Base-by-base conservation (phyloP, 2,113 vertebrate species). In the Salvelinus sp. region DNA sequence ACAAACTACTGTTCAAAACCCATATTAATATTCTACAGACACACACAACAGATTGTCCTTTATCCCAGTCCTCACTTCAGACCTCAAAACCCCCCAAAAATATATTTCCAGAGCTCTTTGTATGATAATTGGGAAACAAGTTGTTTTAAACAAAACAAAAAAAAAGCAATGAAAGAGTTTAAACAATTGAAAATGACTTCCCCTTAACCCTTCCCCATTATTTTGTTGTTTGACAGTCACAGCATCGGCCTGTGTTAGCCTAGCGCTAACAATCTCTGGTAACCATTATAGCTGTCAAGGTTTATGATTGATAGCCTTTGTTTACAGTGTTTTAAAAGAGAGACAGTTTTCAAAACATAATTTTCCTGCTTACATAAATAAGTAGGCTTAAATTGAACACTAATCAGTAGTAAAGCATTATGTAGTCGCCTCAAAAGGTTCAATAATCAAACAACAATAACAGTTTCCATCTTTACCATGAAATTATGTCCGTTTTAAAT, bases 271-370 rank as follows among this genome's bases (percentile, higher is more conserved):
- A 62, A 62, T 80, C 83, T 93, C 93, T 94, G 92, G 91, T 81
- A 92, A 88, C 85, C 89, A 93, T 94, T 94, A 93, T 20, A 76
- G 83, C 87, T 91, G 89, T 89, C 91, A 76, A 70, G 74, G 72
- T 83, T 92, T 91, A 92, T 93, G 93, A 94, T 93, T 86, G 89
- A 94, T 93, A 82, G 89, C 88, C 90, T 93, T 93, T 94, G 92
- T 93, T 94, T 93, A 93, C 92, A 87, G 69, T 92, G 90, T 92
- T 94, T 94, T 91, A 92, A 93, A 87, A 75, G 72, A 74, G 86
- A 86, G 91, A 86, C 90, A 83, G 85, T 88, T 91, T 92, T 93
- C 84, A 92, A 94, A 93, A 92, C 93, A 93, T 88, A 77, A 82
- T 85, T 91, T 81, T 76, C 83, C 60, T 85, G 80, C 84, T 89